Evolutionary conservation across 2,113 vertebrate genomes (phyloP).

Genomic region (Candoia aspera): DNA sequence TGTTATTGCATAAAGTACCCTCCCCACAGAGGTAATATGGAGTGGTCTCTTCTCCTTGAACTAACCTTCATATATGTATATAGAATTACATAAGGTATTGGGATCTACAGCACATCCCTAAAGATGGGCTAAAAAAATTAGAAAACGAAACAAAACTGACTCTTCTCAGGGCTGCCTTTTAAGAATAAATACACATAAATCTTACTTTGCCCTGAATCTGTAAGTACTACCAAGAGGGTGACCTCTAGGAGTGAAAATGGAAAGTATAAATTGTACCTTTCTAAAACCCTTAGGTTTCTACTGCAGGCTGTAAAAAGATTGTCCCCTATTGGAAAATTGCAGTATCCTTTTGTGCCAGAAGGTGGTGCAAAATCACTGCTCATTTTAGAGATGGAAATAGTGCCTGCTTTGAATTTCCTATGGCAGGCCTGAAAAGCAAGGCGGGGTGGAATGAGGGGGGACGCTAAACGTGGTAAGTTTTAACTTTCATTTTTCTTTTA

Average conservation of each 20-base stretch:
- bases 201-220: neutral
- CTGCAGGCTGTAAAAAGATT: neutral
- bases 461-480: neutral
- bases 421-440: constrained; percentile 27
- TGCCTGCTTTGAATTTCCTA: neutral
- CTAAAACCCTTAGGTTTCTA: neutral
- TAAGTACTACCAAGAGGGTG: neutral
- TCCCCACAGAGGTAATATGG: neutral
- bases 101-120: neutral
- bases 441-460: neutral
- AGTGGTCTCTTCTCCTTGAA: neutral
- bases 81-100: neutral
- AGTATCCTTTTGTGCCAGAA: constrained; percentile 77
- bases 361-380: constrained; percentile 85
- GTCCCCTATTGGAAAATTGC: accelerated
- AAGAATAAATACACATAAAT: neutral
- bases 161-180: neutral
- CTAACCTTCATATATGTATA: neutral
- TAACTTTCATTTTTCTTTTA: constrained; percentile 26
- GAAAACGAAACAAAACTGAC: neutral
- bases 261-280: neutral
- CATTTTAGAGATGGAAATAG: constrained; percentile 37
- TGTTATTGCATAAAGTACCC: neutral
- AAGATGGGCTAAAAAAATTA: neutral
- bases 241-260: neutral